Base-by-base conservation (phyloP, 2,113 vertebrate species). In the Epinephelus fuscoguttatus region DNA sequence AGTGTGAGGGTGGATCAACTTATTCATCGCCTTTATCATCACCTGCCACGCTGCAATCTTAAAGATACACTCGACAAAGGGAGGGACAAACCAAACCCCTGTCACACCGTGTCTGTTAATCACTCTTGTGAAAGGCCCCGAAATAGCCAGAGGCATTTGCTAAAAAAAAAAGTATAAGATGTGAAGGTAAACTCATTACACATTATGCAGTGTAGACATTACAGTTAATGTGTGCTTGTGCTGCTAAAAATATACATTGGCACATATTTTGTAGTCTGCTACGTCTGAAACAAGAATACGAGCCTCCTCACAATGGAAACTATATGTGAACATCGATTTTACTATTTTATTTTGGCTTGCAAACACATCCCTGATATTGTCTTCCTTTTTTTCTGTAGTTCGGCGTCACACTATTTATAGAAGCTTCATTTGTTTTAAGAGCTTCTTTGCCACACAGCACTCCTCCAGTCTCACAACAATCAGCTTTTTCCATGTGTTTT, bases 401-500 rank as follows among this genome's bases (percentile, higher is more conserved):
- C 21, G 15, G 3, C 42, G 2, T 78, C 27, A 57, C 21, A 18
- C 76, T 91, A 87, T 94, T 88, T 92, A 87, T 92, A 82, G 82
- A 67, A 66, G 49, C 45, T 84, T 77, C 7, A 45, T 81, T 88
- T 81, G 76, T 80, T 90, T 78, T 68, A 78, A 69, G 78, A 61
- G 74, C 59, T 74, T 81, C 27, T 82, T 84, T 67, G 63, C 81
- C 75, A 62, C 75, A 84, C 52, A 82, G 79, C 59, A 45, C 75
- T 87, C 73, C 33, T 80, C 49, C 84, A 83, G 61, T 81, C 84
- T 84, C 71, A 77, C 80, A 92, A 81, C 73, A 80, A 81, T 87
- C 87, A 33, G 55, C 66, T 90, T 93, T 94, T 94, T 93, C 93
- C 92, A 78, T 78, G 80, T 87, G 85, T 83, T 87, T 89, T 87